Evolutionary conservation across 2,888 invertebrate genomes (phyloP).

Genomic region (Scelioninae gen. 1): DNA sequence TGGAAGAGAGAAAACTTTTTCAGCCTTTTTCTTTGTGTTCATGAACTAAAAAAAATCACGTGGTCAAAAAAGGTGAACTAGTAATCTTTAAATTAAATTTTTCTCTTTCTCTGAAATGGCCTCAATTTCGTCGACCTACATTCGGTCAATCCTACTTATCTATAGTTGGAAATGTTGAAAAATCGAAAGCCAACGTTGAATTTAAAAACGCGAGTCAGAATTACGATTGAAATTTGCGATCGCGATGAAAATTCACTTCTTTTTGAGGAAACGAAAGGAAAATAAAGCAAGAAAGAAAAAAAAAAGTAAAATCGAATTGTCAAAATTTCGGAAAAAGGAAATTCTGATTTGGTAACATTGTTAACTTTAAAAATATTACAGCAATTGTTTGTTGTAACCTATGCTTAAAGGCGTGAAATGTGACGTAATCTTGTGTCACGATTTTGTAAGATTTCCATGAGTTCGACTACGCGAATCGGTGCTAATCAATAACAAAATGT

Average conservation of each 20-base stretch:
- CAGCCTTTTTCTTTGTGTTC: constrained; percentile 15
- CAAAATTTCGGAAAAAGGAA: too few species aligned
- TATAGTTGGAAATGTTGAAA: constrained; percentile 50
- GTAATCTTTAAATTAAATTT: constrained; percentile 58
- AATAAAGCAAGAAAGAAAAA: too few species aligned
- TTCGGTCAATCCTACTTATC: constrained; percentile 53
- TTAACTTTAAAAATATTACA: too few species aligned
- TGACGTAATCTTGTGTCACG: too few species aligned
- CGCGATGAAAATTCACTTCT: background rate
- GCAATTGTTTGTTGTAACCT: too few species aligned
- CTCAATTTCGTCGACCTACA: constrained; percentile 63
- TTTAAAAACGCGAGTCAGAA: constrained; percentile 38
- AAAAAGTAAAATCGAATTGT: too few species aligned
- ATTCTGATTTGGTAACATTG: too few species aligned
- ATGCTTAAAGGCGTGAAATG: too few species aligned
- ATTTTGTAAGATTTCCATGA: too few species aligned
- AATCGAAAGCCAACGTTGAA: constrained; percentile 47
- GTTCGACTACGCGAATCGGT: too few species aligned
- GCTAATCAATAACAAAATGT: too few species aligned
- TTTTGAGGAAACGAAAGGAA: too few species aligned
- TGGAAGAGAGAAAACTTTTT: constrained; percentile 20
- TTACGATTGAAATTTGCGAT: constrained; percentile 27
- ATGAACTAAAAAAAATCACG: constrained; percentile 12
- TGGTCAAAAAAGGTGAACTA: constrained; percentile 5
- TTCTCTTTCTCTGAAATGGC: constrained; percentile 47